phyloP scores from a whole-genome alignment of 2,888 invertebrate species.

The Hyppa rectilinea region DNA sequence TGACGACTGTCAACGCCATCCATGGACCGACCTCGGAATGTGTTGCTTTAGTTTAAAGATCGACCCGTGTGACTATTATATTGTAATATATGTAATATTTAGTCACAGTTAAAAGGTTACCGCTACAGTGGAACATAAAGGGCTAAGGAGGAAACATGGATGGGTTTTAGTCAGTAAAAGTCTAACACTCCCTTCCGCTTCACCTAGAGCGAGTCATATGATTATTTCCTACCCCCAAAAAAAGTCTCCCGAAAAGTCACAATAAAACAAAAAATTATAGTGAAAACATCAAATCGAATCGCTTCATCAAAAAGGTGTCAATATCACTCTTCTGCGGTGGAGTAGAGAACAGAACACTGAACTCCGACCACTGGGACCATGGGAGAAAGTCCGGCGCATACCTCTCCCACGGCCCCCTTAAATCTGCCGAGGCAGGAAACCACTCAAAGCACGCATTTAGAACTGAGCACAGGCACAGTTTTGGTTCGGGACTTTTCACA shows the following conservation, averaged over 20 bases:
- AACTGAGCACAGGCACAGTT: conserved; percentile 71
- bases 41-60: background rate
- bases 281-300: accelerated
- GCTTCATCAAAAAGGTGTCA: conserved; percentile 79
- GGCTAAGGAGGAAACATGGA: too few species aligned
- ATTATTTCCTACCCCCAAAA: too few species aligned
- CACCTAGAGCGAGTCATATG: too few species aligned
- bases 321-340: conserved; percentile 82
- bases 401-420: conserved; percentile 74
- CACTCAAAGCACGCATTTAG: conserved; percentile 65
- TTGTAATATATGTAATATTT: too few species aligned
- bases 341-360: conserved; percentile 85
- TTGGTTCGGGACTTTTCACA: conserved; percentile 68
- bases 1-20: background rate
- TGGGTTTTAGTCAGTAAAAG: too few species aligned
- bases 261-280: background rate
- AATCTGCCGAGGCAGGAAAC: conserved; percentile 70
- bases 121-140: too few species aligned
- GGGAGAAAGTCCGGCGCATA: conserved; percentile 77
- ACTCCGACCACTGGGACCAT: conserved; percentile 74
- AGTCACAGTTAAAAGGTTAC: too few species aligned
- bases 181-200: too few species aligned
- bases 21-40: background rate
- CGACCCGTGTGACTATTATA: background rate
- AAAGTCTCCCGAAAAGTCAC: too few species aligned